phyloP scores from a whole-genome alignment of 2,888 invertebrate genomes.

The Meandrusa payeni region DNA sequence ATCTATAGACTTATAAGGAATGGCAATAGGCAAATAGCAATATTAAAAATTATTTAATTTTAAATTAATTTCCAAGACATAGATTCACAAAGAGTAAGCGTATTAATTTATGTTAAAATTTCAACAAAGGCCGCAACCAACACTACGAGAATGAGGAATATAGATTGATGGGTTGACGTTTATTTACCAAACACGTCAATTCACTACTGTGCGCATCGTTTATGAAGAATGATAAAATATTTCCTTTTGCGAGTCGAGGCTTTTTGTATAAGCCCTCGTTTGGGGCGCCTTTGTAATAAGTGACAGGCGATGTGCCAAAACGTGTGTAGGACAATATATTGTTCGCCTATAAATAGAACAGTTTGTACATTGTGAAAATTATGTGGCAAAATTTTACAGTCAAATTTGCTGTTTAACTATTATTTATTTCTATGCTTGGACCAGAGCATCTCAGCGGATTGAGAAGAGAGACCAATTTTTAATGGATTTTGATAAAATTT shows the following conservation, averaged over 20 bases:
- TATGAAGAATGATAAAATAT: conserved; percentile 78
- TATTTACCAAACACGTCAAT: conserved; percentile 74
- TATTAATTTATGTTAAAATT: conserved; percentile 3
- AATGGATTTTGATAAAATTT: too few relatives aligned
- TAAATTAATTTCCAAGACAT: too few relatives aligned
- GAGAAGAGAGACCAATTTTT: too few relatives aligned
- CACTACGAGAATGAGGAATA: conserved; percentile 1
- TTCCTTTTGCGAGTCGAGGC: conserved; percentile 60
- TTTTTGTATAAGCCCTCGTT: conserved; percentile 32
- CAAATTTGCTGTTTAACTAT: too few relatives aligned
- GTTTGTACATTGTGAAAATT: background rate
- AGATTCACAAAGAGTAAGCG: background rate
- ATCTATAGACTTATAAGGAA: too few relatives aligned
- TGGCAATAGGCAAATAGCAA: too few relatives aligned
- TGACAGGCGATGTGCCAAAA: conserved; percentile 17
- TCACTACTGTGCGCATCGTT: conserved; percentile 64
- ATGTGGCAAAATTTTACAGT: too few relatives aligned
- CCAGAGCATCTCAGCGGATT: too few relatives aligned
- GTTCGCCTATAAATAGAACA: background rate
- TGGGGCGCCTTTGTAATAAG: conserved; percentile 13
- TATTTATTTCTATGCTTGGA: too few relatives aligned
- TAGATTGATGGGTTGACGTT: conserved; percentile 71
- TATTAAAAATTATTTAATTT: too few relatives aligned
- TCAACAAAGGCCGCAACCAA: conserved; percentile 10
- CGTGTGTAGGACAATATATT: conserved; percentile 3